Percentiles rank a stretch among this genome's conserved stretches.
These are phyloP conservation scores for Alfaro cultratus DNA, from an alignment of 2,797 vertebrate genomes.

Conservation along the genomic window DNA sequence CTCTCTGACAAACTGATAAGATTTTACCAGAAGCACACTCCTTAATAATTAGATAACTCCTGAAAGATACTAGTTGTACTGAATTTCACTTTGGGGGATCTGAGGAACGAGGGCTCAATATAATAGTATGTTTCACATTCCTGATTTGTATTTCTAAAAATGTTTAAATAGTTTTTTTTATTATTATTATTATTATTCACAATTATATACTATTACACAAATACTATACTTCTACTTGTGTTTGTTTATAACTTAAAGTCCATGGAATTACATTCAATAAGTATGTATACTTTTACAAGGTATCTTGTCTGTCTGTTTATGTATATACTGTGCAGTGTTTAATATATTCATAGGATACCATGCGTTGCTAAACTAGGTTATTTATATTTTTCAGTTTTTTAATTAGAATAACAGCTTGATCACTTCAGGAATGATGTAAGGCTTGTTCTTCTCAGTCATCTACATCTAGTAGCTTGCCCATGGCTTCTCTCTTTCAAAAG, in stretches of 20 bases:
- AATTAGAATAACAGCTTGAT: slow-evolving; percentile 53
- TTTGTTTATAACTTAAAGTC: not conserved
- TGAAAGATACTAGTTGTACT: not conserved
- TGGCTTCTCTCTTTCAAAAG: slow-evolving; percentile 57
- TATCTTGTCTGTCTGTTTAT: not conserved
- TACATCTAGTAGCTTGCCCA: slow-evolving; percentile 58
- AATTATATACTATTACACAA: not conserved
- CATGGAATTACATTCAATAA: not conserved
- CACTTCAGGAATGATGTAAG: slow-evolving; percentile 38
- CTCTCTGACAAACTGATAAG: too few species aligned
- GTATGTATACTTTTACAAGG: not conserved
- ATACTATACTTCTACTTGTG: not conserved
- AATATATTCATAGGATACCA: not conserved
- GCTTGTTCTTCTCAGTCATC: slow-evolving; percentile 46
- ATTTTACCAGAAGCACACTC: not conserved
- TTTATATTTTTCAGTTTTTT: slow-evolving; percentile 23
- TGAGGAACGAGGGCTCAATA: not conserved
- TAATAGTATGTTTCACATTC: not conserved
- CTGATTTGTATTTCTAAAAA: not conserved
- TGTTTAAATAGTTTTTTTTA: not conserved
- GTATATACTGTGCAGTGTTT: not conserved
- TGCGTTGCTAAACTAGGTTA: slow-evolving; percentile 2
- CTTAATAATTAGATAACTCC: not conserved
- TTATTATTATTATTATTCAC: too few species aligned
- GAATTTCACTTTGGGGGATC: not conserved